Percentiles rank a stretch among this genome's conserved stretches.
These are phyloP conservation scores for Alca torda DNA, from an alignment of 2,797 vertebrate species.

Conservation along the genomic window DNA sequence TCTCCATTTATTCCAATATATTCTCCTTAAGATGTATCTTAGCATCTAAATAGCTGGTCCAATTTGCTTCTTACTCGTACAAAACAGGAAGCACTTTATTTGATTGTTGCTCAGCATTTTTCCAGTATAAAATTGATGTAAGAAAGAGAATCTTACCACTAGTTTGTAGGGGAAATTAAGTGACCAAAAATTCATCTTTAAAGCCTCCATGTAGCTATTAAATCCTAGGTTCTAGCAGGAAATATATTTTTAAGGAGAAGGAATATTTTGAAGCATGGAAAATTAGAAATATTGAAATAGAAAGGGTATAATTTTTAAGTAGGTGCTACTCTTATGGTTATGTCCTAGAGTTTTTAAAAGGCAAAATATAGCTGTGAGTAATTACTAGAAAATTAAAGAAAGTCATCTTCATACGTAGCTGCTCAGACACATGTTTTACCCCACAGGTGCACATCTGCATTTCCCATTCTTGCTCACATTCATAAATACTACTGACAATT, in stretches of 20 bases:
- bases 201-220: background rate
- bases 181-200: background rate
- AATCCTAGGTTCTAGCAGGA: background rate
- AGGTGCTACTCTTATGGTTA: background rate
- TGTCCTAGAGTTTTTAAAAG: background rate
- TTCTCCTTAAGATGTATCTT: slow-evolving; percentile 66
- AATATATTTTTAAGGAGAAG: background rate
- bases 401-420: background rate
- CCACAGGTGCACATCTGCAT: background rate
- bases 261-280: background rate
- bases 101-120: background rate
- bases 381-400: background rate
- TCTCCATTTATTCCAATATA: slow-evolving; percentile 68
- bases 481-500: background rate
- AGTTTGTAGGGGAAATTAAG: background rate
- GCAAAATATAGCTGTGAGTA: background rate
- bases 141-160: background rate
- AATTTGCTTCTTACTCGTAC: slow-evolving; percentile 23
- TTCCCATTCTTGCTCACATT: background rate
- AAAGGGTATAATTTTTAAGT: background rate
- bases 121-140: background rate
- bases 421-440: background rate
- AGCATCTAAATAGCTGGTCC: slow-evolving; percentile 59
- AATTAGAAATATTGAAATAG: background rate
- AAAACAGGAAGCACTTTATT: background rate